Conservation (phyloP, 2,888 invertebrate genomes). For the Pogonocherus hispidulus region DNA sequence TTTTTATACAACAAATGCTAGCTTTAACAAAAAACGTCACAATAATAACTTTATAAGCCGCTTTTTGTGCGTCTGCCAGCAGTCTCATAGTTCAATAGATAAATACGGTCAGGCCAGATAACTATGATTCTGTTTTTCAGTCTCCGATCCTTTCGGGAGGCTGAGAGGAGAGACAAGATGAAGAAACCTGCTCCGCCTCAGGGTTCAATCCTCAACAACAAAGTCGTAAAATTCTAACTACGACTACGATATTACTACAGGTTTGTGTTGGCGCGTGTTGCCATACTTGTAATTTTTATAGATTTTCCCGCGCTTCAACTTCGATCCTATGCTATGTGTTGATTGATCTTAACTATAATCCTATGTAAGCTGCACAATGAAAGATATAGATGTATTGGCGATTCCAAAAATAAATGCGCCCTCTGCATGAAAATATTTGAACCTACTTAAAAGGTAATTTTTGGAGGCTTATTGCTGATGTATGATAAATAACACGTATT, state of each 20-base stretch:
- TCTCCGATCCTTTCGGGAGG: constrained; percentile 9
- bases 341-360: too few species aligned
- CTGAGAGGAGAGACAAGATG: constrained; percentile 8
- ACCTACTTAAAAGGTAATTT: too few species aligned
- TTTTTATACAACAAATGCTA: background rate
- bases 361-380: too few species aligned
- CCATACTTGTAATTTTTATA: constrained; percentile 20
- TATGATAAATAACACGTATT: too few species aligned
- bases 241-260: constrained; percentile 26
- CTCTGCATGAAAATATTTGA: too few species aligned
- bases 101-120: background rate
- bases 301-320: constrained; percentile 31
- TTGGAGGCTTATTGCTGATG: too few species aligned
- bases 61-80: background rate
- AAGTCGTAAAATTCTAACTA: constrained; percentile 16
- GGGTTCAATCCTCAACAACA: constrained; percentile 16
- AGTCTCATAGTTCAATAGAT: background rate
- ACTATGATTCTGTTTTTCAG: constrained; percentile 16
- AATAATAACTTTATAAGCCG: background rate
- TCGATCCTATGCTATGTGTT: background rate
- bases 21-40: background rate
- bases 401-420: too few species aligned
- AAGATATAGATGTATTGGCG: too few species aligned
- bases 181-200: constrained; percentile 25
- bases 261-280: constrained; percentile 33